Percentiles rank a stretch among this genome's conserved stretches.
These are phyloP conservation scores for Plestiodon gilberti DNA, from an alignment of 2,113 vertebrate species.

Conservation along the genomic window DNA sequence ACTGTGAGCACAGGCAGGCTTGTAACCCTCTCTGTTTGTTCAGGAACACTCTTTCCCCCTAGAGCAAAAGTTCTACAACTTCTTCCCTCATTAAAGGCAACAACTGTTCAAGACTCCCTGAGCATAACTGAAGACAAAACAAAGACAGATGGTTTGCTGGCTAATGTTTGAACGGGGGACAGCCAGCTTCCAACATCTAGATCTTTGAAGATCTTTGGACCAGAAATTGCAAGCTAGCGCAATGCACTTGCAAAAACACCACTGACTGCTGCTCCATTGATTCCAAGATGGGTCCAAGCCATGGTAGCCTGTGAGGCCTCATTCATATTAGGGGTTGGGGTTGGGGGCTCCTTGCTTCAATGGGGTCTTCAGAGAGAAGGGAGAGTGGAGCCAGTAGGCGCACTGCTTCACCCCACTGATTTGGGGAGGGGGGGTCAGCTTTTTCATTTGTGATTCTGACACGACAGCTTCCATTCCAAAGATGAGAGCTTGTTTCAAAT, in stretches of 20 bases:
- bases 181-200: not conserved
- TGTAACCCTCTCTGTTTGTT: not conserved
- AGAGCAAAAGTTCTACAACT: not conserved
- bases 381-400: too few species aligned
- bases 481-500: too few species aligned
- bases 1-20: not conserved
- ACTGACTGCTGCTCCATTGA: not conserved
- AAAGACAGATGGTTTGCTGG: not conserved
- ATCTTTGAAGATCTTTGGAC: not conserved
- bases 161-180: not conserved
- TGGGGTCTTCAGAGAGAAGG: not conserved
- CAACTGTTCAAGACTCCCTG: conserved; percentile 7
- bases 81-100: conserved; percentile 2
- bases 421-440: too few species aligned
- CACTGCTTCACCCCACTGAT: too few species aligned
- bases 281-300: not conserved
- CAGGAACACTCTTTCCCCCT: not conserved
- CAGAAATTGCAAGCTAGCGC: not conserved
- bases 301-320: too few species aligned
- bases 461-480: too few species aligned
- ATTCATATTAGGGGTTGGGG: not conserved
- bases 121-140: not conserved
- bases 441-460: too few species aligned
- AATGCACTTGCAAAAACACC: not conserved
- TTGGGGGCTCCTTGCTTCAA: not conserved